Conservation (phyloP, 2,888 invertebrate genomes). For the Stegophylla sp. region DNA sequence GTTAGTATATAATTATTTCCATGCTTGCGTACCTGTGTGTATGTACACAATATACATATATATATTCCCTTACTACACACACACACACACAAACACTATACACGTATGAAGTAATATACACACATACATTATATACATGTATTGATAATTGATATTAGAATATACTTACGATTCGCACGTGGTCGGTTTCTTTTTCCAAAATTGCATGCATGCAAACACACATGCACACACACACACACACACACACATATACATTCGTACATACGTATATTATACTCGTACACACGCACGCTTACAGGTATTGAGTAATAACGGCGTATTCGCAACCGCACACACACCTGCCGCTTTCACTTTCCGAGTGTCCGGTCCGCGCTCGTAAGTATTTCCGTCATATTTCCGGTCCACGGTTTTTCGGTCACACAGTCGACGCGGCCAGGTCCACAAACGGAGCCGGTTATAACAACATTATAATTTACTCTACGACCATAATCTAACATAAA, state of each 20-base stretch:
- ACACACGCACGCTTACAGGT: too few relatives aligned
- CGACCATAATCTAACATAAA: too few relatives aligned
- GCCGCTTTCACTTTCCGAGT: slow-evolving; percentile 50
- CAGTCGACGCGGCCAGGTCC: neutral
- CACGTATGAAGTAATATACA: too few relatives aligned
- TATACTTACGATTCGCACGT: neutral
- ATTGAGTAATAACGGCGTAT: slow-evolving; percentile 46
- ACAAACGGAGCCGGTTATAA: neutral
- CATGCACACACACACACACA: neutral
- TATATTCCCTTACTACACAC: too few relatives aligned
- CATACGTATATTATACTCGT: too few relatives aligned
- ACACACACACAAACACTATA: too few relatives aligned
- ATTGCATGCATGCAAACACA: neutral
- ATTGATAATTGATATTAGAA: too few relatives aligned
- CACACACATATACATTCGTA: neutral
- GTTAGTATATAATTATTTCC: too few relatives aligned
- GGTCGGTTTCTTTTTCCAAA: slow-evolving; percentile 31
- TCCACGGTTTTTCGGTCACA: neutral
- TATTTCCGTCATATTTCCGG: slow-evolving; percentile 23
- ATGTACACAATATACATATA: too few relatives aligned
- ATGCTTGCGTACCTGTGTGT: too few relatives aligned
- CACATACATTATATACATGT: too few relatives aligned
- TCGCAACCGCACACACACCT: slow-evolving; percentile 20
- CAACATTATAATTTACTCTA: too few relatives aligned
- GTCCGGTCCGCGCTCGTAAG: slow-evolving; percentile 12